phyloP scores from a whole-genome alignment of 2,797 vertebrate species.

The Sebastes hopkinsi region DNA sequence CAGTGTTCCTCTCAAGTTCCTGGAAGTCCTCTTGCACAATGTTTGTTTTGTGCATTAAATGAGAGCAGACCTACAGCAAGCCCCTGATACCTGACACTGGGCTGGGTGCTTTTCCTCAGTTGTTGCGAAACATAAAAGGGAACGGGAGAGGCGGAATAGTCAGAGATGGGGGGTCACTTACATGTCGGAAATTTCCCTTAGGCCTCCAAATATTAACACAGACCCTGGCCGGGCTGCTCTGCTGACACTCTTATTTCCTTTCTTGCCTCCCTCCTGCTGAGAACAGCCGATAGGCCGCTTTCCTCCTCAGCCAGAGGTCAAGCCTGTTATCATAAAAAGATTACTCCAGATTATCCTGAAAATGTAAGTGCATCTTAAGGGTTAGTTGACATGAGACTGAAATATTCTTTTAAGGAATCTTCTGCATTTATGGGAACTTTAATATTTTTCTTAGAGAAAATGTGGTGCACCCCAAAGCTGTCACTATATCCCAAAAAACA shows the following conservation, averaged over 20 bases:
- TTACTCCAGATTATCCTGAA: neutral
- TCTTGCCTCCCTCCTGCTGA: neutral
- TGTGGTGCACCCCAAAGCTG: neutral
- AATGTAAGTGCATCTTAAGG: neutral
- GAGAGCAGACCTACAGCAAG: constrained; percentile 53
- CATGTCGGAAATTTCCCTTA: constrained; percentile 18
- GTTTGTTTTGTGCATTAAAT: constrained; percentile 67
- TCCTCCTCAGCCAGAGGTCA: constrained; percentile 25
- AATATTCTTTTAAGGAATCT: neutral
- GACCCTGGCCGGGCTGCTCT: neutral
- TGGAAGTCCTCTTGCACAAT: constrained; percentile 76
- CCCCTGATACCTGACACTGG: constrained; percentile 57
- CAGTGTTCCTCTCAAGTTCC: constrained; percentile 61
- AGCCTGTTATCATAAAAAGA: neutral
- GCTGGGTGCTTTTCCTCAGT: constrained; percentile 36
- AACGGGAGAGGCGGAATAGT: constrained; percentile 12
- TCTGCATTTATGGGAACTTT: neutral
- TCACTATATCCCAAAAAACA: neutral
- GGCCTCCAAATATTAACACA: constrained; percentile 29
- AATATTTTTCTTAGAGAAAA: neutral
- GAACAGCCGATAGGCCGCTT: neutral
- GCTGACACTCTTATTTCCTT: neutral
- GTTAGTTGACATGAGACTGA: neutral
- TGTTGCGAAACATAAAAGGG: constrained; percentile 56
- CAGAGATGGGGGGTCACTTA: constrained; percentile 12